phyloP scores from a whole-genome alignment of 2,888 invertebrate species.

The Latrodectus hesperus region DNA sequence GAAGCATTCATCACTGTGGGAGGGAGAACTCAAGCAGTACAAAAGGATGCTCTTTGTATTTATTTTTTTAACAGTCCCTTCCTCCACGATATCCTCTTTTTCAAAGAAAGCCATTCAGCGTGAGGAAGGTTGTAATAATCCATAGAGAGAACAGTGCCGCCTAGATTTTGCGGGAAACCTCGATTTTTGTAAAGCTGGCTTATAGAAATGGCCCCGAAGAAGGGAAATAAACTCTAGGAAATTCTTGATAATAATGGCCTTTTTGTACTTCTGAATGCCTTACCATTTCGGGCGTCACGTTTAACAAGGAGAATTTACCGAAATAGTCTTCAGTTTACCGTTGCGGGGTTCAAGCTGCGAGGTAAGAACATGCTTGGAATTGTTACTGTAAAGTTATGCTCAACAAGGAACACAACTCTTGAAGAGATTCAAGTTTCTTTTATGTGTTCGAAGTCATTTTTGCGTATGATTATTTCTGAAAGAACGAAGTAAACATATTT shows the following conservation, averaged over 20 bases:
- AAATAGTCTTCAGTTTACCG: background rate
- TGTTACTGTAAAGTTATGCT: no score
- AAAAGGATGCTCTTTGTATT: conserved; percentile 21
- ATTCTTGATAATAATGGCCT: background rate
- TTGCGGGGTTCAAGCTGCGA: background rate
- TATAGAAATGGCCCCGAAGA: conserved; percentile 1
- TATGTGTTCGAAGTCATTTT: no score
- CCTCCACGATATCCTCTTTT: background rate
- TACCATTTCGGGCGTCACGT: background rate
- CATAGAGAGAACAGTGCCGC: background rate
- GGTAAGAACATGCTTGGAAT: no score
- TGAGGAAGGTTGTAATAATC: conserved; percentile 32
- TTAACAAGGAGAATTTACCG: background rate
- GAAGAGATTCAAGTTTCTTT: no score
- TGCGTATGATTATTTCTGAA: no score
- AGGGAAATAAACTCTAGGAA: background rate
- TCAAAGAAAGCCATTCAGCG: conserved; percentile 15
- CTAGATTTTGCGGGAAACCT: conserved; percentile 17
- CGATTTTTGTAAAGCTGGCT: conserved; percentile 17
- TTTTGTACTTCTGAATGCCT: background rate
- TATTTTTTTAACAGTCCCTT: background rate
- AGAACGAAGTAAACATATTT: no score
- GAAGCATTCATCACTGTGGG: conserved; percentile 30
- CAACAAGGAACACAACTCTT: no score
- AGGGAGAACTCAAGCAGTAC: conserved; percentile 20